phyloP scores from a whole-genome alignment of 2,888 invertebrate species.

The Conus canariensis region DNA sequence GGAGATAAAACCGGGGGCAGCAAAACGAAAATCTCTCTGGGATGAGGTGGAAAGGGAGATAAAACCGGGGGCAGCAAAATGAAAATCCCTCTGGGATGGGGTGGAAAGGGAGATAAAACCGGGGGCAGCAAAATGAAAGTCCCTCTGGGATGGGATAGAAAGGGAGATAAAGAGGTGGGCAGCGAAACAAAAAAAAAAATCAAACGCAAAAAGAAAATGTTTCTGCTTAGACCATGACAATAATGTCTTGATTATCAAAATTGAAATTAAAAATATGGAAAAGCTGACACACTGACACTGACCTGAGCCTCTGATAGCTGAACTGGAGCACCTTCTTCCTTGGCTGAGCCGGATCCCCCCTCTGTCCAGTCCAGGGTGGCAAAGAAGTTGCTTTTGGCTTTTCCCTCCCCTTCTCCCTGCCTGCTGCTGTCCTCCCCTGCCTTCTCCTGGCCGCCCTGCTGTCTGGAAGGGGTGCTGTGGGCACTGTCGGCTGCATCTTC shows the following conservation, averaged over 20 bases:
- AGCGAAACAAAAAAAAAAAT: too few relatives aligned
- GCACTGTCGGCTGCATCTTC: conserved; percentile 59
- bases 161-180: too few relatives aligned
- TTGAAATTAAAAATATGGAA: too few relatives aligned
- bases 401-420: conserved; percentile 38
- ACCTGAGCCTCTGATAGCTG: conserved; percentile 53
- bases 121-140: too few relatives aligned
- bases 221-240: too few relatives aligned
- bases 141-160: too few relatives aligned
- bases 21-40: too few relatives aligned
- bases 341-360: conserved; percentile 44
- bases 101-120: background rate
- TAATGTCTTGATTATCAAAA: too few relatives aligned
- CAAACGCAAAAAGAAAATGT: too few relatives aligned
- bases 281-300: background rate
- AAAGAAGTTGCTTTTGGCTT: conserved; percentile 58
- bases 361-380: conserved; percentile 67
- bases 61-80: too few relatives aligned
- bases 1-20: background rate
- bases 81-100: too few relatives aligned
- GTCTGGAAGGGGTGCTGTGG: conserved; percentile 43
- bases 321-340: conserved; percentile 36
- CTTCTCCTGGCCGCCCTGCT: conserved; percentile 30
- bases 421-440: conserved; percentile 14
- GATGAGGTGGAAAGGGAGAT: too few relatives aligned